Conservation (phyloP, 2,797 vertebrate genomes). For the Siniperca undulata region DNA sequence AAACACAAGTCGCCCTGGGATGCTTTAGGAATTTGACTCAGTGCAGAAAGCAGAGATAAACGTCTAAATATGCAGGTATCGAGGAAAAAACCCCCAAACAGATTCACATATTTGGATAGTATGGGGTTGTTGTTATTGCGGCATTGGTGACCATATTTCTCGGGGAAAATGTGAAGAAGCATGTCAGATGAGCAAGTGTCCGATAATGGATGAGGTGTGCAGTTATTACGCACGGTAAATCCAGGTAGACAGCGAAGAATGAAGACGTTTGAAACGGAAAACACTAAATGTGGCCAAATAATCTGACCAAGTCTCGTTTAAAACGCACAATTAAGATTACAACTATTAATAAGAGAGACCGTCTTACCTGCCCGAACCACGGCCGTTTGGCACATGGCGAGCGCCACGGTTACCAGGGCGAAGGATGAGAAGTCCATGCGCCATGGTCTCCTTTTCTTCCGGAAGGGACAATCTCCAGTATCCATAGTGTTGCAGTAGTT, state of each 20-base stretch:
- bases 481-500: slow-evolving; percentile 83
- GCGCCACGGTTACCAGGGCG: slow-evolving; percentile 76
- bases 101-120: not conserved
- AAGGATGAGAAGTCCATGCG: slow-evolving; percentile 79
- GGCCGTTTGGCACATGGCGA: slow-evolving; percentile 79
- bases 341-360: not conserved
- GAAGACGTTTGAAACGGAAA: not conserved
- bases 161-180: slow-evolving; percentile 13
- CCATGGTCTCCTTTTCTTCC: slow-evolving; percentile 87
- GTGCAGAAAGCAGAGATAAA: slow-evolving; percentile 1
- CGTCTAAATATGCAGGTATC: not conserved
- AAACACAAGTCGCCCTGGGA: not conserved
- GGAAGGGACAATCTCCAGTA: slow-evolving; percentile 80
- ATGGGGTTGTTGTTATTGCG: not conserved
- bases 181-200: slow-evolving; percentile 53
- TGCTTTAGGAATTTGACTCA: not conserved
- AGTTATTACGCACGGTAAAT: slow-evolving; percentile 21
- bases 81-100: not conserved
- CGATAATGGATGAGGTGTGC: slow-evolving; percentile 10
- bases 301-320: fast-evolving
- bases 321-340: not conserved
- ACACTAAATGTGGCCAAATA: fast-evolving
- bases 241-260: not conserved
- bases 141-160: not conserved
- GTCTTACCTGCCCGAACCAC: slow-evolving; percentile 84